These are phyloP conservation scores for Caenorhabditis drosophilae DNA, from an alignment of 2,888 invertebrate species.

Conservation along the genomic window DNA sequence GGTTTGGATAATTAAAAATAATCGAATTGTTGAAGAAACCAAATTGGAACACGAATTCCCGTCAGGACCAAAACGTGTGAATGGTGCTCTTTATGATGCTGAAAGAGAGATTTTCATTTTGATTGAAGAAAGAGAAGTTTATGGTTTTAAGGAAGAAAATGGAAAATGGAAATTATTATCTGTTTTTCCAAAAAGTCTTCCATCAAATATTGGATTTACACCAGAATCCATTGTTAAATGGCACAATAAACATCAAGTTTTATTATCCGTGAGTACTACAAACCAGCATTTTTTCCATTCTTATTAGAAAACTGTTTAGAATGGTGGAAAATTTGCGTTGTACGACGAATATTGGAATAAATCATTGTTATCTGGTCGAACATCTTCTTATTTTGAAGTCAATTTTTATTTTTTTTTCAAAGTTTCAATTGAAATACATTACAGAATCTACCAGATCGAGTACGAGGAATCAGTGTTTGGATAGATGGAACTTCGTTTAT, in stretches of 20 bases:
- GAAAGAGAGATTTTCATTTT: slow-evolving; percentile 40
- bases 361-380: slow-evolving; percentile 40
- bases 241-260: slow-evolving; percentile 47
- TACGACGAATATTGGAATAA: slow-evolving; percentile 55
- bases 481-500: slow-evolving; percentile 26
- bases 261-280: slow-evolving; percentile 32
- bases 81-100: slow-evolving; percentile 41
- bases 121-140: slow-evolving; percentile 27
- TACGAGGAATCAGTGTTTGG: slow-evolving; percentile 41
- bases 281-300: background rate
- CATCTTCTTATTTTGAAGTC: slow-evolving; percentile 39
- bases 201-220: slow-evolving; percentile 35
- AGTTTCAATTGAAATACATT: too few species aligned
- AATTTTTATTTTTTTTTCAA: background rate
- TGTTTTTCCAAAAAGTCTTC: slow-evolving; percentile 27
- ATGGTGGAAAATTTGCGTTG: slow-evolving; percentile 44
- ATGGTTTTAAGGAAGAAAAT: slow-evolving; percentile 14
- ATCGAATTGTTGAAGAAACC: slow-evolving; percentile 7
- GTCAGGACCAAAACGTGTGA: slow-evolving; percentile 23
- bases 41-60: slow-evolving; percentile 19
- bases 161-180: slow-evolving; percentile 20
- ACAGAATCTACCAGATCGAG: slow-evolving; percentile 44
- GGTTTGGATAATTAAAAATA: slow-evolving; percentile 23
- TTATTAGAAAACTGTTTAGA: slow-evolving; percentile 14
- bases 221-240: slow-evolving; percentile 43